Base-by-base conservation (phyloP, 2,113 vertebrate genomes). In the Percopsis transmontana region DNA sequence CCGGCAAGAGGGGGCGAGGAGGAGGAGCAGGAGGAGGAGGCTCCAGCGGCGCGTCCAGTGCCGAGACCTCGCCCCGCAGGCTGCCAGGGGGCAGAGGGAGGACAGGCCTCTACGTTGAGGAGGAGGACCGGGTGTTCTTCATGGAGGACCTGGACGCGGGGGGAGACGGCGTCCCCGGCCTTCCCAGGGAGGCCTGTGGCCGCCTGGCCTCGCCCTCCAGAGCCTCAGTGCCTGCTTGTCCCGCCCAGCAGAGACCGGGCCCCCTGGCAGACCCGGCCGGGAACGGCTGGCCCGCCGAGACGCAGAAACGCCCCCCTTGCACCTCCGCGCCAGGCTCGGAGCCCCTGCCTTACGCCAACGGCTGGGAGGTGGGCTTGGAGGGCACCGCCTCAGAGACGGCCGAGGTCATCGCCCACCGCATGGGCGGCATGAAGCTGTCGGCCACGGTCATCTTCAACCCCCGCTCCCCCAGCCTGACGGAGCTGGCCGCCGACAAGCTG, bases 381-480 rank as follows among this genome's bases (percentile, higher is more conserved):
- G 92, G 91, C 0, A 79, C 81, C 0, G 88, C 90, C 0, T 90
- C 90, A 0, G 93, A 95, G 88, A 93, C 88, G 0, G 97, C 97
- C 0, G 96, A 99, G 85, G 91, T 94, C 74, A 96, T 99, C 3
- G 97, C 97, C 38, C 93, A 96, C 83, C 95, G 97, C 48, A 99
- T 94, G 0, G 97, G 97, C 18, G 97, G 97, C 68, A 98, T 99
- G 97, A 98, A 97, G 88, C 92, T 99, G 66, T 99, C 97, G 0
- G 96, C 97, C 48, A 99, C 97, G 0, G 97, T 99, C 74, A 99
- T 99, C 84, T 99, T 99, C 91, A 97, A 98, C 62, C 97, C 97
- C 62, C 95, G 93, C 69, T 96, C 95, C 16, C 91, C 94, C 2
- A 87, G 90, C 59, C 77, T 91, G 76, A 84, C 89, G 0, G 95